phyloP scores from a whole-genome alignment of 2,797 vertebrate genomes.

The Gymnocypris eckloni region DNA sequence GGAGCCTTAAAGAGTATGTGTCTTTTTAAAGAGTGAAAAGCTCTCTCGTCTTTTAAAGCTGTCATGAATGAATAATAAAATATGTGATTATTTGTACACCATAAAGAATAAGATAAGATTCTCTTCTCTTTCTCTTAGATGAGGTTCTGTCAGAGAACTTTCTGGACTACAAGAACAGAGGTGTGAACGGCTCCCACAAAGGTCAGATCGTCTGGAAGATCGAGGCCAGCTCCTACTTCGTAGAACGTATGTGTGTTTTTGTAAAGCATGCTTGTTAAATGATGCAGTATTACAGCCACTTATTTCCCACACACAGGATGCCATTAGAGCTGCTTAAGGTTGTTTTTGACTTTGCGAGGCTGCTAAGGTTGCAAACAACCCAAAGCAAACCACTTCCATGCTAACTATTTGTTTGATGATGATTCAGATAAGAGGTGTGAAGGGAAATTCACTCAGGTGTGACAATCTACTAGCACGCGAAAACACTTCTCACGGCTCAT shows the following conservation, averaged over 20 bases:
- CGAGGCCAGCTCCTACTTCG: constrained; percentile 88
- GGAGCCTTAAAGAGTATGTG: neutral
- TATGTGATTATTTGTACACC: neutral
- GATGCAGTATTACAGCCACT: neutral
- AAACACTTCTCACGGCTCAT: neutral
- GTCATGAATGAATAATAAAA: neutral
- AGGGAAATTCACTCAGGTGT: neutral
- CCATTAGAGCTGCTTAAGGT: neutral
- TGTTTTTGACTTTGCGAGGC: constrained; percentile 11
- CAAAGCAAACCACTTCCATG: neutral
- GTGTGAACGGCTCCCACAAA: constrained; percentile 87
- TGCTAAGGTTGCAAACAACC: constrained; percentile 48
- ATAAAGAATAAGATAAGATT: neutral
- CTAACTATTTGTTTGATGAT: neutral
- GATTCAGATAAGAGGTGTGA: neutral
- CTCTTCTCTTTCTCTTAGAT: constrained; percentile 70
- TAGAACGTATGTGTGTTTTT: constrained; percentile 82
- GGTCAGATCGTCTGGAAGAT: constrained; percentile 92
- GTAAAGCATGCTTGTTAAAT: neutral
- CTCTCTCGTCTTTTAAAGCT: neutral
- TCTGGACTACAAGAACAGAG: constrained; percentile 90
- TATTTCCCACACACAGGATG: constrained; percentile 3
- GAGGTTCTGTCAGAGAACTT: constrained; percentile 90
- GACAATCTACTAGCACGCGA: neutral
- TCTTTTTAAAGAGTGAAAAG: neutral